Percentiles rank a stretch among this genome's conserved stretches.
Evolutionary conservation across 1,140 invertebrate species (phyloP).

Genomic region (Phortica variegata): DNA sequence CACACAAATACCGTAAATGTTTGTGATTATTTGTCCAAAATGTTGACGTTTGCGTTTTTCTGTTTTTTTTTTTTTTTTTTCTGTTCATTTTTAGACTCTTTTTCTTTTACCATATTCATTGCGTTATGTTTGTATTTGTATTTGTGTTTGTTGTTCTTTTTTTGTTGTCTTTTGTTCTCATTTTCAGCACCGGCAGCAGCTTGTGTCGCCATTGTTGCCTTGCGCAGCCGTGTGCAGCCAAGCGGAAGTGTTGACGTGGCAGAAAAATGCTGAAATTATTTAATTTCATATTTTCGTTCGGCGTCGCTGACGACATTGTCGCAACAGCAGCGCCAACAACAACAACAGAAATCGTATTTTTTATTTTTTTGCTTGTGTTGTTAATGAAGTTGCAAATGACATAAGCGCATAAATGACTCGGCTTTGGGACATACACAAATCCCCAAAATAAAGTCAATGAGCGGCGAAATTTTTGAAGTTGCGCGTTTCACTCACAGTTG

Average conservation of each 20-base stretch:
- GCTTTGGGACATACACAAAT: no score
- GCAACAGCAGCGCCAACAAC: no score
- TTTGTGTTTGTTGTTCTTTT: no score
- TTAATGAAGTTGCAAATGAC: not conserved
- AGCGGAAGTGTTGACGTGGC: slow-evolving; percentile 51
- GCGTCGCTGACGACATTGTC: no score
- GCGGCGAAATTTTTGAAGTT: no score
- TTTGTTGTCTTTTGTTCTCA: no score
- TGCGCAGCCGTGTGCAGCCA: slow-evolving; percentile 40
- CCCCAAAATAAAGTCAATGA: no score
- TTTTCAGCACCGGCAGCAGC: not conserved
- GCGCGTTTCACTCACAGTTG: no score
- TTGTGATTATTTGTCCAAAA: slow-evolving; percentile 45
- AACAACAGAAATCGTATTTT: no score
- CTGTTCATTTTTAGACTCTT: slow-evolving; percentile 29
- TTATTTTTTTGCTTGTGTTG: no score
- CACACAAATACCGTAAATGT: slow-evolving; percentile 34
- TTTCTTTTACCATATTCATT: slow-evolving; percentile 25
- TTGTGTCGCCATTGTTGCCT: slow-evolving; percentile 9
- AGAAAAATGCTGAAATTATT: slow-evolving; percentile 47
- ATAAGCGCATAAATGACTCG: slow-evolving; percentile 36
- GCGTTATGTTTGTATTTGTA: slow-evolving; percentile 1
- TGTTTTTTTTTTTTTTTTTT: slow-evolving; percentile 8
- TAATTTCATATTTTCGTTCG: slow-evolving; percentile 39
- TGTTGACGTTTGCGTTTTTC: slow-evolving; percentile 53